These are phyloP conservation scores for Lasiurus cinereus DNA, from an alignment of 2,113 vertebrate genomes.

Conservation along the genomic window DNA sequence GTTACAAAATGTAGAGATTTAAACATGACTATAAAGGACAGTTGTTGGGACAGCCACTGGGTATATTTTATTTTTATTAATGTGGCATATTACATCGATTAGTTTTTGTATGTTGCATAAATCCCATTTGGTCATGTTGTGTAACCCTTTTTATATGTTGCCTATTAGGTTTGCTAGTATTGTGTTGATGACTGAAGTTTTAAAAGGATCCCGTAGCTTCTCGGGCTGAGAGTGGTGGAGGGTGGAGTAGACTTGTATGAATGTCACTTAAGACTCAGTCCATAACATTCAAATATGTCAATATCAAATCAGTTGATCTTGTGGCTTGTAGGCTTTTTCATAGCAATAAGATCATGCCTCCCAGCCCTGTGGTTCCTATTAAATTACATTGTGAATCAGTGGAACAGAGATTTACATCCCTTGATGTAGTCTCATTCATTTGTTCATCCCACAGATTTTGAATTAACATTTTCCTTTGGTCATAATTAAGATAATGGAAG, in stretches of 20 bases:
- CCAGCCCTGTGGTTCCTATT: background rate
- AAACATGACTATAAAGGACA: background rate
- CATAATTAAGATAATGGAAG: conserved; percentile 9
- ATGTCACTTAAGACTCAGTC: background rate
- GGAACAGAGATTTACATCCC: background rate
- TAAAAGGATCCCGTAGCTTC: background rate
- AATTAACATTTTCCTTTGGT: conserved; percentile 30
- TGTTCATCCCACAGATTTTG: conserved; percentile 2
- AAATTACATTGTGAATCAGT: background rate
- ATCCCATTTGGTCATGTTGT: background rate
- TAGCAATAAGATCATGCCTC: background rate
- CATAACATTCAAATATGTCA: background rate
- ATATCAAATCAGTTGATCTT: background rate
- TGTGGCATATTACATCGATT: background rate
- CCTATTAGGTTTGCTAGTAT: background rate
- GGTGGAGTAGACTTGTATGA: background rate
- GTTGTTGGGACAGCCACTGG: background rate
- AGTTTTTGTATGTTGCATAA: background rate
- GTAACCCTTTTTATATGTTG: background rate
- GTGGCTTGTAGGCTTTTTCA: conserved; percentile 9
- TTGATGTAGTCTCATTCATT: conserved; percentile 8
- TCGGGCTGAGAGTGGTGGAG: background rate
- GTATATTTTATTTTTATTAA: conserved; percentile 4
- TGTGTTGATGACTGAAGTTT: background rate
- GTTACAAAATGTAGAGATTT: background rate